Base-by-base conservation (phyloP, 2,797 vertebrate genomes). In the Lagothrix lagotricha region DNA sequence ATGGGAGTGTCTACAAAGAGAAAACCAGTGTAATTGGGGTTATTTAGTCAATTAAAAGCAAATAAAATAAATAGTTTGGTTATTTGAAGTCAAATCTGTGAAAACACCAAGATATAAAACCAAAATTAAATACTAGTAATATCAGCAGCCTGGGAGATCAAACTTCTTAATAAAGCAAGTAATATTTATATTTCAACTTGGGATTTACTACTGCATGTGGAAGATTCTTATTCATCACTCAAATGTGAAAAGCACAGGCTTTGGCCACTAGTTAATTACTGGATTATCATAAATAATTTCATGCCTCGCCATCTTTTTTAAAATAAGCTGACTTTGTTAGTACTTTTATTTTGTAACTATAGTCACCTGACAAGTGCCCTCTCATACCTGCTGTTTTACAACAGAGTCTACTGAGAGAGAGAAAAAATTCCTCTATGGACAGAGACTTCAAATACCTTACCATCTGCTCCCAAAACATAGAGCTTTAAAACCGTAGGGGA, bases 321-420 rank as follows among this genome's bases (percentile, higher is more conserved):
- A 0, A 89, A 93, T 39, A 79, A 80, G 33, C 39, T 81, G 70
- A 48, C 75, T 84, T 90, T 72, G 39, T 82, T 75, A 52, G 54
- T 57, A 50, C 36, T 88, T 95, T 83, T 93, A 84, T 91, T 93
- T 87, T 87, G 15, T 88, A 88, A 96, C 50, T 90, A 61, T 41
- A 81, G 41, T 39, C 57, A 90, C 61, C 46, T 58, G 82, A 91
- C 39, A 83, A 96, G 67, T 36, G 22, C 10, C 36, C 24, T 85
- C 50, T 44, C 48, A 58, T 73, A 57, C 50, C 41, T 93, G 77
- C 77, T 61, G 85, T n/a, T 85, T 97, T 46, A 75, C 54, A 93
- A 52, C 73, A 46, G 41, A 52, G 41, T 70, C 41, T 75, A 54
- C 75, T 41, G 46, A 61, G 50, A 46, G 4, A 20, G 5, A 8